phyloP scores from a whole-genome alignment of 2,797 vertebrate species.

The Triplophysa bombifrons region DNA sequence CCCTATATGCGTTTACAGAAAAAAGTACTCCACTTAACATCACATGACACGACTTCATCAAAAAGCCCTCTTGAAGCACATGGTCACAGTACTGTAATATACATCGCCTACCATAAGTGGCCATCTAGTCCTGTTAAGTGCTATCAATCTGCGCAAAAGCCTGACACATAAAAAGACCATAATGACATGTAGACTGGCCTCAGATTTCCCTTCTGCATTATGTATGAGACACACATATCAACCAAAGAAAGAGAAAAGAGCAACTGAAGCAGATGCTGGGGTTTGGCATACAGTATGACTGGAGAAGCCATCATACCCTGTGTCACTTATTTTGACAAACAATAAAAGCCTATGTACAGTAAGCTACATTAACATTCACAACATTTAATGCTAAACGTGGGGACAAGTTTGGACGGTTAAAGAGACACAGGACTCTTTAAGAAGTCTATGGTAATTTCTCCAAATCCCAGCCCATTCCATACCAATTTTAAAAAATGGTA shows the following conservation, averaged over 20 bases:
- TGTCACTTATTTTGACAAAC: background rate
- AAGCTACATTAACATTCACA: conserved; percentile 9
- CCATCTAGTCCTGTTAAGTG: conserved; percentile 40
- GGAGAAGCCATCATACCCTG: background rate
- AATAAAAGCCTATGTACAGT: background rate
- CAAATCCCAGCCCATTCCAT: background rate
- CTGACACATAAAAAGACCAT: conserved; percentile 27
- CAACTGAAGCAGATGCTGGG: background rate
- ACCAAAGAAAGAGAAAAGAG: conserved; percentile 16
- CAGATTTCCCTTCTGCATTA: conserved; percentile 51
- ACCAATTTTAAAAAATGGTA: background rate
- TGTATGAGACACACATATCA: conserved; percentile 51
- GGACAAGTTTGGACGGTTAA: background rate
- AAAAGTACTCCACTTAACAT: background rate
- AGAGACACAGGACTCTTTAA: background rate
- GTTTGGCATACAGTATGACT: background rate
- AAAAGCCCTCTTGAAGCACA: conserved; percentile 31
- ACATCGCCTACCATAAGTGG: conserved; percentile 30
- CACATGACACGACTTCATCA: conserved; percentile 12
- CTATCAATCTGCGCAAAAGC: conserved; percentile 41
- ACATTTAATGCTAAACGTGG: background rate
- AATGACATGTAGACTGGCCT: conserved; percentile 44
- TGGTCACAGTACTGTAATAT: conserved; percentile 36
- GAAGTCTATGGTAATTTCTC: conserved; percentile 11
- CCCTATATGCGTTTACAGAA: background rate